These are phyloP conservation scores for Gobius niger DNA, from an alignment of 2,113 vertebrate genomes.

Conservation along the genomic window DNA sequence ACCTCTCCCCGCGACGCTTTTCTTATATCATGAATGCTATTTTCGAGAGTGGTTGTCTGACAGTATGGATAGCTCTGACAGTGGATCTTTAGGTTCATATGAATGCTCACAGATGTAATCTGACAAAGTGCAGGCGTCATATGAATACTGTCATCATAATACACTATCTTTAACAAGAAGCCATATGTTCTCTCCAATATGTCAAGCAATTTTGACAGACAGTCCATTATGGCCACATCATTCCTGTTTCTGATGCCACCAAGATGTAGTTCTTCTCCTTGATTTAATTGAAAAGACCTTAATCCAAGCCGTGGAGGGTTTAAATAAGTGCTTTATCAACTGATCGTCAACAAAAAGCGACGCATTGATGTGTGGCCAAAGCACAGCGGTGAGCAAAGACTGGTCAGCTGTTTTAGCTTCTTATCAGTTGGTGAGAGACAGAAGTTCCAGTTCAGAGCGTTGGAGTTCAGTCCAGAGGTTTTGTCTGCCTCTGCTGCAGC, in stretches of 20 bases:
- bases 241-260: not conserved
- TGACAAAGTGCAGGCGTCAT: slow-evolving; percentile 47
- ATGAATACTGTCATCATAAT: slow-evolving; percentile 29
- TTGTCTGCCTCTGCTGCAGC: too few relatives aligned
- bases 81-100: slow-evolving; percentile 52
- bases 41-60: slow-evolving; percentile 63
- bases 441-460: too few relatives aligned
- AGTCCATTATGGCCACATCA: not conserved
- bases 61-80: slow-evolving; percentile 68
- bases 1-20: slow-evolving; percentile 65
- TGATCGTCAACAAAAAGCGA: too few relatives aligned
- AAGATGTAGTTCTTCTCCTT: not conserved
- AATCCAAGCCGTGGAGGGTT: too few relatives aligned
- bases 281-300: not conserved
- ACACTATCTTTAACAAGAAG: not conserved
- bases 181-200: not conserved
- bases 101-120: slow-evolving; percentile 44
- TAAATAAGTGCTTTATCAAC: too few relatives aligned
- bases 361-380: too few relatives aligned
- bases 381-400: too few relatives aligned
- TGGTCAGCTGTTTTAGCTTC: too few relatives aligned
- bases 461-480: too few relatives aligned
- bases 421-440: too few relatives aligned
- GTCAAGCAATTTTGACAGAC: not conserved
- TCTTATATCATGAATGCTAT: slow-evolving; percentile 66